A percentile compares a stretch with the other conserved stretches of the same genome.
Conservation (phyloP, 2,888 invertebrate species). For the Glaucopsyche alexis region DNA sequence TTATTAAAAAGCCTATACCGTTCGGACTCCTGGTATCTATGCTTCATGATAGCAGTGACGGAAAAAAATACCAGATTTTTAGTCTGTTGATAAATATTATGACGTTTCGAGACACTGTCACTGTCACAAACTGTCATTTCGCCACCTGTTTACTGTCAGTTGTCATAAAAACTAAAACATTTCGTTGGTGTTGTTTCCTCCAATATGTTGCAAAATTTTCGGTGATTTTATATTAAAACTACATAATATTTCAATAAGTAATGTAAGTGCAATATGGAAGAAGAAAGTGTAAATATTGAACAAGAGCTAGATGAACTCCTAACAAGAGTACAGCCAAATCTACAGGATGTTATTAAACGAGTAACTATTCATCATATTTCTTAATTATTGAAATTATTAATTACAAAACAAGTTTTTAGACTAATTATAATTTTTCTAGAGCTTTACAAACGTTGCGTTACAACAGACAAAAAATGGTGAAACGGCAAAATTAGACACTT, state of each 20-base stretch:
- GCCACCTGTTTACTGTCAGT: constrained; percentile 14
- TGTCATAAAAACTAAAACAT: background rate
- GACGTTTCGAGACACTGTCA: background rate
- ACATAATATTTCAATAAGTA: constrained; percentile 9
- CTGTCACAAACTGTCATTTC: background rate
- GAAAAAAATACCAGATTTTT: background rate
- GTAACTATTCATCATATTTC: constrained; percentile 56
- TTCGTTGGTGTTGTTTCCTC: background rate
- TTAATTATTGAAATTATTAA: background rate
- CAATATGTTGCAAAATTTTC: constrained; percentile 12
- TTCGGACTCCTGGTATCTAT: too few species aligned
- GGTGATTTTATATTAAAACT: background rate
- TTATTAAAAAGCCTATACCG: too few species aligned
- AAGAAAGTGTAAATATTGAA: constrained; percentile 54
- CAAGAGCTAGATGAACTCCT: constrained; percentile 73
- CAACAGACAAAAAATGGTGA: constrained; percentile 74
- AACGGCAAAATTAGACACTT: constrained; percentile 63
- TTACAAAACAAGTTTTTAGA: constrained; percentile 4
- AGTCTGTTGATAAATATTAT: background rate
- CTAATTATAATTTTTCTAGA: constrained; percentile 56
- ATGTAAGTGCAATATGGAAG: constrained; percentile 34
- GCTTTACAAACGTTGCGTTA: constrained; percentile 80
- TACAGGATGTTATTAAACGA: constrained; percentile 81
- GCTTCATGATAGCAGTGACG: too few species aligned
- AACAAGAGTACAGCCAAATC: constrained; percentile 74